Conservation (phyloP, 2,888 invertebrate species). For the Epistrophella euchroma region DNA sequence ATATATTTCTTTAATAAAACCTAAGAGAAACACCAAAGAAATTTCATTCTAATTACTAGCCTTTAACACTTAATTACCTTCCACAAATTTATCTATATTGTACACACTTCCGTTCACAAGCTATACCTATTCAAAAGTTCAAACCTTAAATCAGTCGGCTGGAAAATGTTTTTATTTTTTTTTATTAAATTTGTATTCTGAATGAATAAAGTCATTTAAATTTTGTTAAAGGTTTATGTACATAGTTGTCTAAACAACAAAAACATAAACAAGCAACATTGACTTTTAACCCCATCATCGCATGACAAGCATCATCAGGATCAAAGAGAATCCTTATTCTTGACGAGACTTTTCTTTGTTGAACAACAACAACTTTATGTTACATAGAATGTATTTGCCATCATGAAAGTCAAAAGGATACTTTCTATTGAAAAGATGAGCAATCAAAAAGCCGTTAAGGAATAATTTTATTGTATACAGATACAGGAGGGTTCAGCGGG, state of each 20-base stretch:
- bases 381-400: not conserved
- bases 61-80: not conserved
- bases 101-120: not conserved
- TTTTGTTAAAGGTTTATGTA: not conserved
- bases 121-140: not conserved
- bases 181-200: not conserved
- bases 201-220: not conserved
- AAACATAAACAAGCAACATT: not conserved
- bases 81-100: not conserved
- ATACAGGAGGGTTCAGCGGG: not conserved
- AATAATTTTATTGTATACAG: conserved; percentile 1
- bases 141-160: not conserved
- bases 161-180: not conserved
- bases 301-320: conserved; percentile 18
- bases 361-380: not conserved
- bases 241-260: not conserved
- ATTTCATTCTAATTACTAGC: not conserved
- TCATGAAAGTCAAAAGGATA: not conserved
- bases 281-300: not conserved
- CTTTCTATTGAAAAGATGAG: conserved; percentile 1
- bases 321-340: conserved; percentile 13
- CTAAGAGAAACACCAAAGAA: not conserved
- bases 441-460: conserved; percentile 24
- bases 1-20: not conserved
- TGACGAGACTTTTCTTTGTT: not conserved